Evolutionary conservation across 2,113 vertebrate species (phyloP).

Genomic region (Rostratula benghalensis): DNA sequence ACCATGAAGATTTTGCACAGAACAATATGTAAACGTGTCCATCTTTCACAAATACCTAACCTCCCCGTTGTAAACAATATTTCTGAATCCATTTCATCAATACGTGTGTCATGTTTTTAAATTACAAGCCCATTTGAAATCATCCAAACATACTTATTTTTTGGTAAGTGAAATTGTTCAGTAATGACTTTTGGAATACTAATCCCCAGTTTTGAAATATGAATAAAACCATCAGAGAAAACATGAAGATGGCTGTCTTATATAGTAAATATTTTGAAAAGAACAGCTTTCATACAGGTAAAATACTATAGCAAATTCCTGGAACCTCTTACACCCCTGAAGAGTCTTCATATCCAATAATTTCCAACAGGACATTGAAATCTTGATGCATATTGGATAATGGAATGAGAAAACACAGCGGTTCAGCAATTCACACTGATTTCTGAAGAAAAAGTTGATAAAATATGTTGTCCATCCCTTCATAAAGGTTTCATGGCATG

Average conservation of each 20-base stretch:
- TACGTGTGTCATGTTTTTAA: neutral
- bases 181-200: neutral
- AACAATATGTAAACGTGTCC: neutral
- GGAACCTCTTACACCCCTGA: fast-evolving
- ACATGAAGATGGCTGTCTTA: neutral
- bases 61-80: neutral
- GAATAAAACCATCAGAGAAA: neutral
- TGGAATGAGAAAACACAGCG: neutral
- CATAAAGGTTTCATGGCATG: neutral
- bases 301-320: neutral
- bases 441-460: neutral
- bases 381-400: neutral
- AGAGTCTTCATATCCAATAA: neutral
- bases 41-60: neutral
- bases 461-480: neutral
- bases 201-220: neutral
- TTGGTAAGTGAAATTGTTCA: neutral
- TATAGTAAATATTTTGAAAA: neutral
- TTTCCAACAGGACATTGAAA: too few species aligned
- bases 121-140: neutral
- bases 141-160: neutral
- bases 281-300: neutral
- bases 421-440: neutral
- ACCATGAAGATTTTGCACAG: neutral
- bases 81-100: neutral